Base-by-base conservation (phyloP, 53 echinoderm and acorn worm species). In the Astropecten irregularis region DNA sequence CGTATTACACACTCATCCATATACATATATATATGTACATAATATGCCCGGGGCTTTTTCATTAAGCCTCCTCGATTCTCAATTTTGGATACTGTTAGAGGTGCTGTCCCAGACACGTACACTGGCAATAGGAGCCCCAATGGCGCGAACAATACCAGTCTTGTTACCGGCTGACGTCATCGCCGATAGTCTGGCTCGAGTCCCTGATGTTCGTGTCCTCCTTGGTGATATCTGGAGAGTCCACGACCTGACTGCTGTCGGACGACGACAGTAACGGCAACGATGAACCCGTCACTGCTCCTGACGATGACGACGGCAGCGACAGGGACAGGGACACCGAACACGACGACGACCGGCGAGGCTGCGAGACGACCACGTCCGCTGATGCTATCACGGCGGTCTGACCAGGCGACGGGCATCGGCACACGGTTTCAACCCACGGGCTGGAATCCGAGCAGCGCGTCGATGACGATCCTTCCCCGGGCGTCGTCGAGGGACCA, bases 311-410 rank as follows among this genome's bases (percentile, higher is more conserved):
- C 42, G 42, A 11, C 6, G 42, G 42, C 11, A 11, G 11, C 11
- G 42, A 42, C 42, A 11, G 11, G 42, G 11, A 25, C 26, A 28
- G 19, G 22, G n/a, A 21, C 14, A 9, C 47, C 54, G 54, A 54
- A 11, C 4, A 4, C 27, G 28, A 21, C 39, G 28, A 42, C 15
- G 68, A 68, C 68, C 42, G 16, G 26, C 68, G 44, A 5, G 68
- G 79, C 33, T 79, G 79, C 61, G 47, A 50, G 19, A 48, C 48
- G 60, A 79, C 39, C 62, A 79, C 79, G 35, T 62, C 79, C n/a
- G 79, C 19, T 6, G 42, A 8, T 11, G 42, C 6, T 11, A 6
- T 6, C 42, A 42, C 42, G 73, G 37, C 16, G 32, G 15, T 25
- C 18, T 9, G 3, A 13, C 68, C 26, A 4, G 9, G 14, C 40